Base-by-base conservation (phyloP, 1,140 invertebrate genomes). In the Drosophila grimshawi region DNA sequence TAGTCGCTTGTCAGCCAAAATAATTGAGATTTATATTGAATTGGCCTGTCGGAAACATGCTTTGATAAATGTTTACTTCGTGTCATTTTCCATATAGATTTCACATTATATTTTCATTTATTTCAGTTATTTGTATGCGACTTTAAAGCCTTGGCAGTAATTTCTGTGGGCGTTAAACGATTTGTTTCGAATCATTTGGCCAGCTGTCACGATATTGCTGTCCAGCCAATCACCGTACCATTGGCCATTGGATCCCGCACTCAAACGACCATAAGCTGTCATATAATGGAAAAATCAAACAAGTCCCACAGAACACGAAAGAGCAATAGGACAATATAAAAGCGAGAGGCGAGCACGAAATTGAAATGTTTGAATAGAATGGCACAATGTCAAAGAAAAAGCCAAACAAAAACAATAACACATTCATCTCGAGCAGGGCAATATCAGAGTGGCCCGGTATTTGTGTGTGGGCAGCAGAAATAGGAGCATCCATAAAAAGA, bases 11-110 rank as follows among this genome's bases (percentile, higher is more conserved):
- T 49, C 65, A 61, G 52, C 27, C 4, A 49, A 29, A 80, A 77
- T 81, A 85, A 83, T 80, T 68, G 60, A 80, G 67, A 83, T 85
- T 77, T 80, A 85, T 80, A n/a, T 66, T 6, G 48, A 56, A 33
- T 69, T 6, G 65, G n/a, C 5, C 4, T 46, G 37, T 53, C 35
- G 39, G 30, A 52, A 39, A 33, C 51, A 56, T 49, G n/a, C 30
- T 32, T 39, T 49, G 29, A 43, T 57, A 61, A 35, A 65, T 72
- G 76, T 78, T 78, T 70, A 49, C 59, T 60, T 64, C 41, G 39
- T 39, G n/a, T 19, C 43, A 46, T 45, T 66, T 68, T 29, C 5
- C 46, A 45, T 43, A 60, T 65, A 32, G 8, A 62, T 61, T 49
- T 68, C 48, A 3, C 2, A 30, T 49, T 39, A 5, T 10, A 35